A percentile compares a stretch with the other conserved stretches of the same genome.
Conservation (phyloP, 2,113 vertebrate species). For the Psammodynastes pulverulentus region DNA sequence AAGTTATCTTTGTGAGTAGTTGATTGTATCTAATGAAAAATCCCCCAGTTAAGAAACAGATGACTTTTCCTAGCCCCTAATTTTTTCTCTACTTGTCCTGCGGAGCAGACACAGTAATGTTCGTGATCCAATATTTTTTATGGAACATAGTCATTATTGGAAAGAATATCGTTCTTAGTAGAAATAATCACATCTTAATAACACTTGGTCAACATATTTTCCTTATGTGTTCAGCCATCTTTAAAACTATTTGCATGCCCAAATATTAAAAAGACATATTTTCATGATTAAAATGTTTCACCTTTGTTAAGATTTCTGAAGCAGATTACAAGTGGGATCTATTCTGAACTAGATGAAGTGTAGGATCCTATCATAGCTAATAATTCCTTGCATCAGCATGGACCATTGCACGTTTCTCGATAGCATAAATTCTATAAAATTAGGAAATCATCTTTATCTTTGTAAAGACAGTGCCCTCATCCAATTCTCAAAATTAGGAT, state of each 20-base stretch:
- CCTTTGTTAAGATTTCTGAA: background rate
- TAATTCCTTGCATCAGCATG: background rate
- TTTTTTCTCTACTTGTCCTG: background rate
- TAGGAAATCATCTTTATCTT: background rate
- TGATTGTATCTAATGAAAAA: background rate
- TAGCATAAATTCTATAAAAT: background rate
- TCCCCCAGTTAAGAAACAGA: background rate
- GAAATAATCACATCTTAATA: background rate
- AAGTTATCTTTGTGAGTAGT: background rate
- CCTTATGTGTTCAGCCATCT: background rate
- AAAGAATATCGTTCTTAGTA: background rate
- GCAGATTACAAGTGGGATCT: too few relatives aligned
- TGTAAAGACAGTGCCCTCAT: background rate
- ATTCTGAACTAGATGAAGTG: background rate
- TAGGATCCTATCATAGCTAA: background rate
- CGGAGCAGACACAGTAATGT: background rate
- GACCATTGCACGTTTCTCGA: background rate
- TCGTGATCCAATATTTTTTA: background rate
- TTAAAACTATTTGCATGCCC: background rate
- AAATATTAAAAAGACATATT: background rate
- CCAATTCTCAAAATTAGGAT: background rate
- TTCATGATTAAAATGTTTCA: background rate
- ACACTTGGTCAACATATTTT: background rate
- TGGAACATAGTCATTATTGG: background rate
- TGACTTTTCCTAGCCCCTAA: background rate